Evolutionary conservation across 2,888 invertebrate genomes (phyloP).

Genomic region (Druceiella hillmani): DNA sequence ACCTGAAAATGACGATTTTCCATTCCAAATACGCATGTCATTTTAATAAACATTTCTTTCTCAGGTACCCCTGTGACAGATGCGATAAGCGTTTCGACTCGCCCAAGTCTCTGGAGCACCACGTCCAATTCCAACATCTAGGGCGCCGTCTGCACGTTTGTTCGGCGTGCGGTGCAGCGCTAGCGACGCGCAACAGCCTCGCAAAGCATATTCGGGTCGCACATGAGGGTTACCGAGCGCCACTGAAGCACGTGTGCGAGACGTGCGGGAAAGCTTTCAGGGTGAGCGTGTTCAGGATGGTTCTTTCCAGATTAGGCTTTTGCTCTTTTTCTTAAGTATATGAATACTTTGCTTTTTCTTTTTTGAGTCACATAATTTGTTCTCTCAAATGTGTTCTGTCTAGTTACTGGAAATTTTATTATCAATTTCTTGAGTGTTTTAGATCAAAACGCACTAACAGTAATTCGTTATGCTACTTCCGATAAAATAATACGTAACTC

Average conservation of each 20-base stretch:
- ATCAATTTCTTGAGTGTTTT: too few species aligned
- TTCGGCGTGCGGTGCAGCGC: slow-evolving; percentile 40
- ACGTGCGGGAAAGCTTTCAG: slow-evolving; percentile 35
- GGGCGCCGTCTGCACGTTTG: slow-evolving; percentile 37
- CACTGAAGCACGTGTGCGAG: slow-evolving; percentile 32
- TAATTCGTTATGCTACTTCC: too few species aligned
- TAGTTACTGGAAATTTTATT: too few species aligned
- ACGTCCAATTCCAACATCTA: slow-evolving; percentile 34
- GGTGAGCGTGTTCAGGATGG: slow-evolving; percentile 25
- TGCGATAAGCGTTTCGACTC: slow-evolving; percentile 34
- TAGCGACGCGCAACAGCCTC: slow-evolving; percentile 36
- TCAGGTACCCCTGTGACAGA: slow-evolving; percentile 32
- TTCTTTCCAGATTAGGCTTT: neutral
- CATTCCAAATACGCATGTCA: too few species aligned
- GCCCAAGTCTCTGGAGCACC: slow-evolving; percentile 26
- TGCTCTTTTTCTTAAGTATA: too few species aligned
- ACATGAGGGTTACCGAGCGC: slow-evolving; percentile 26
- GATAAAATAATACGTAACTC: too few species aligned
- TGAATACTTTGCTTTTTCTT: too few species aligned
- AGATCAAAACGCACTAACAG: too few species aligned
- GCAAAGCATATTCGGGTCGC: slow-evolving; percentile 34
- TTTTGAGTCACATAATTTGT: too few species aligned
- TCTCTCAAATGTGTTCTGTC: too few species aligned
- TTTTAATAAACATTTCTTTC: too few species aligned
- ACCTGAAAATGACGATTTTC: too few species aligned